phyloP scores from a whole-genome alignment of 2,888 invertebrate species.

The Microctonus brassicae region DNA sequence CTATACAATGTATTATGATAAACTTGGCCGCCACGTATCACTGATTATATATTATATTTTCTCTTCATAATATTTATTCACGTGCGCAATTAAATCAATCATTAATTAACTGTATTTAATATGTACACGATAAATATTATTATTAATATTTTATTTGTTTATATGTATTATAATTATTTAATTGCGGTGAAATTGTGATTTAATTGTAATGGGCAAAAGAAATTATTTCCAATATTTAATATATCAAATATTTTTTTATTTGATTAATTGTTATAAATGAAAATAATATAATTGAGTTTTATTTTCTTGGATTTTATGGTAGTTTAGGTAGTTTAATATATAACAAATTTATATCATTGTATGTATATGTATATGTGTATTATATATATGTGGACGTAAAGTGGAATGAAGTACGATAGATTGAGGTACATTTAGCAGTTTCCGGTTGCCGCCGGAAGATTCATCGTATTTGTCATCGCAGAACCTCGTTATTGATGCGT shows the following conservation, averaged over 20 bases:
- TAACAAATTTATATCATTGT: not conserved
- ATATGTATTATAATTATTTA: not conserved
- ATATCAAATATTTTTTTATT: not conserved
- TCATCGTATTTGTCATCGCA: slow-evolving; percentile 63
- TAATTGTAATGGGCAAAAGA: too few relatives aligned
- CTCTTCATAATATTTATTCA: slow-evolving; percentile 16
- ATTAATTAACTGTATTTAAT: slow-evolving; percentile 4
- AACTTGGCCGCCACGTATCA: not conserved
- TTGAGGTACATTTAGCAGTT: slow-evolving; percentile 32
- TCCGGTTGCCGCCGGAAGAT: slow-evolving; percentile 56
- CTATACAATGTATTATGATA: slow-evolving; percentile 15
- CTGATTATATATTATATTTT: slow-evolving; percentile 6
- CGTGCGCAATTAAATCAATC: slow-evolving; percentile 13
- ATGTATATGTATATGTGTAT: slow-evolving; percentile 8
- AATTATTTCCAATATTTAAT: too few relatives aligned
- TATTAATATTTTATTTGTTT: not conserved
- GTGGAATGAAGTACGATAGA: slow-evolving; percentile 20
- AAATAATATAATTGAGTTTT: not conserved
- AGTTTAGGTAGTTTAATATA: not conserved
- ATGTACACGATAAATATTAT: not conserved
- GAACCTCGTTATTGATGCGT: slow-evolving; percentile 50
- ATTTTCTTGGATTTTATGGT: not conserved
- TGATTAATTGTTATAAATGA: not conserved
- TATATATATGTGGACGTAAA: slow-evolving; percentile 2
- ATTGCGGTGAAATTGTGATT: too few relatives aligned